Evolutionary conservation across 2,888 invertebrate species (phyloP), one percentile per base, ranked within the genome.

Genomic region (Rhamnusium bicolor): DNA sequence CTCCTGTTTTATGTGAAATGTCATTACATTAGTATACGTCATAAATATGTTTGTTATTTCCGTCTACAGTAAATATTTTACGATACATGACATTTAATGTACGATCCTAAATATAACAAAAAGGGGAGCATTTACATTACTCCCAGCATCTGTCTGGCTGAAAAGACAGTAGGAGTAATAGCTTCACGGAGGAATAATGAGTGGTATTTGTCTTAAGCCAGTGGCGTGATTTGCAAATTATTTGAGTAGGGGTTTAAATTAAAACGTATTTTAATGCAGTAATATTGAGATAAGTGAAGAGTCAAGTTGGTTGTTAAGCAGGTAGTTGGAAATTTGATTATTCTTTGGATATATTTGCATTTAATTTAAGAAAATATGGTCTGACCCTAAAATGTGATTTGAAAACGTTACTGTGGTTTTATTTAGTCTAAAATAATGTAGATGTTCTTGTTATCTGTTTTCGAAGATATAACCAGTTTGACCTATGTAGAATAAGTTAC

Each of bases 151-250:
- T 40, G 53, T 69, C 53, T 63, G 58, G 27, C 60, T 58, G 60
- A 40, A 47, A 56, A 71, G 71, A 67, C 71, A 67, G 71, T 67
- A 66, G 66, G 40, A 56, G 67, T 46, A 58, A 65, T 58, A 49
- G 65, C 47, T 62, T 56, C 27, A 49, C 53, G 40, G 54, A 62
- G 56, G 32, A 71, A 71, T 71, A 71, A 71, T 71, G 71, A 71
- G 71, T n/a, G 16, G 66, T 61, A 71, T 71, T 71, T 61, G 66
- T 67, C 66, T 71, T 47, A 7, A 46, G 46, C 27, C 61, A 62
- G 62, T 19, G 70, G 21, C 54, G 54, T 19, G 8, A 6, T 12
- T 16, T 49, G 51, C 8, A 46, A 14, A 4, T 49, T 6, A 29
- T n/a, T n/a, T 40, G n/a, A 40, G n/a, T n/a, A n/a, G 4, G 2